Evolutionary conservation across 2,113 vertebrate species (phyloP).

Genomic region (Erythrolamprus reginae): DNA sequence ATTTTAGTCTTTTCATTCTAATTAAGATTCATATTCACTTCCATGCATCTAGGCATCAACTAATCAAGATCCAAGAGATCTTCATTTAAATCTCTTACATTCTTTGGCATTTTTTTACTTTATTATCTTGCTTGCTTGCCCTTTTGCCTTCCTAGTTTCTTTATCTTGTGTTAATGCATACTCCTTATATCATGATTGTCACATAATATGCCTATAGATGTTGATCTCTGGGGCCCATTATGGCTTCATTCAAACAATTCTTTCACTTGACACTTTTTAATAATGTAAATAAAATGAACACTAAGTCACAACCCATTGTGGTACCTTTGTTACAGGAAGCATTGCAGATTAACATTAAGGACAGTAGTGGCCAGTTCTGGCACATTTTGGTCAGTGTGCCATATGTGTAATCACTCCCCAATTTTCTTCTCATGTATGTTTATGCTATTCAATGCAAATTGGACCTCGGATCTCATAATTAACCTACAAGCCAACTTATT

Average conservation of each 20-base stretch:
- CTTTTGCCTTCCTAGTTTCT: not conserved
- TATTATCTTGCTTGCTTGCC: not conserved
- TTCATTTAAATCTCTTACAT: not conserved
- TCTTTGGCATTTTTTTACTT: not conserved
- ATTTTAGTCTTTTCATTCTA: not conserved
- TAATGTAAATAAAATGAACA: not conserved
- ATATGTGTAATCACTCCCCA: not conserved
- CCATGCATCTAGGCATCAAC: too few relatives aligned
- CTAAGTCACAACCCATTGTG: not conserved
- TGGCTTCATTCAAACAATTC: not conserved
- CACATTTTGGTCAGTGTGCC: not conserved
- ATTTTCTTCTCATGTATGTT: not conserved
- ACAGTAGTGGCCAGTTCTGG: not conserved
- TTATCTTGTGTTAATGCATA: not conserved
- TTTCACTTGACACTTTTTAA: not conserved
- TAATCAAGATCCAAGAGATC: not conserved
- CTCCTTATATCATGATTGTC: not conserved
- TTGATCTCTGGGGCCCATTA: not conserved
- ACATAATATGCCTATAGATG: not conserved
- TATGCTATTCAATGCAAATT: not conserved
- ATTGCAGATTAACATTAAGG: not conserved
- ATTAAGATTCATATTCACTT: not conserved
- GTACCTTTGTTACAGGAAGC: not conserved
- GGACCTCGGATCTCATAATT: not conserved
- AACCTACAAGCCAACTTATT: not conserved